Conservation (phyloP, 2,797 vertebrate species). For the Podargus strigoides region DNA sequence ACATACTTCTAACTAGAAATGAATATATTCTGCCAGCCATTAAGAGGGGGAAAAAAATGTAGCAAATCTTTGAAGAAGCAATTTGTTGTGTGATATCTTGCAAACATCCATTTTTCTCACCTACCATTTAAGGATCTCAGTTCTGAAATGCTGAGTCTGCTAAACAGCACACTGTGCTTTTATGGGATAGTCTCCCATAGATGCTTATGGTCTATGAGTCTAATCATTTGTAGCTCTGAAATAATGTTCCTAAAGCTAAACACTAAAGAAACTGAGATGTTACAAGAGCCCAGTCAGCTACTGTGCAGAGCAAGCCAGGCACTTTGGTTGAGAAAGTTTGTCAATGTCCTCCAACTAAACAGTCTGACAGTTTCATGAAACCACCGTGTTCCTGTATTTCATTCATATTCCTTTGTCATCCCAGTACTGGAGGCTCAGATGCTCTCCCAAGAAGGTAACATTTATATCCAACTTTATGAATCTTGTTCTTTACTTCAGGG, state of each 20-base stretch:
- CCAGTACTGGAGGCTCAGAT: not conserved
- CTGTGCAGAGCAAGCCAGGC: not conserved
- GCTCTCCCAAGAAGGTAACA: not conserved
- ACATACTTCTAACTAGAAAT: not conserved
- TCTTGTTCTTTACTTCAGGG: not conserved
- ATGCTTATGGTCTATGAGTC: not conserved
- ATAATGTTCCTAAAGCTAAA: not conserved
- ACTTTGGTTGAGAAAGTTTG: not conserved
- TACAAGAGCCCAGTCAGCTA: not conserved
- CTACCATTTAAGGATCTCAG: not conserved
- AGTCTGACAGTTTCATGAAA: not conserved
- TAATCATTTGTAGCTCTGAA: not conserved
- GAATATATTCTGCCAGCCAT: not conserved
- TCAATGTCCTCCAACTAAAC: not conserved
- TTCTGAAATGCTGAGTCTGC: not conserved
- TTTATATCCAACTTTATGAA: not conserved
- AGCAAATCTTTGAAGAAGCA: not conserved
- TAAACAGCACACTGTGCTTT: not conserved
- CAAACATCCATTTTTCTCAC: not conserved
- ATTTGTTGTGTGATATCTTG: not conserved
- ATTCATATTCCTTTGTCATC: not conserved
- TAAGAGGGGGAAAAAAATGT: not conserved
- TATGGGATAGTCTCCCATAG: not conserved
- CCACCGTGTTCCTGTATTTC: not conserved
- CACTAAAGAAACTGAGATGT: not conserved